phyloP scores from a whole-genome alignment of 2,888 invertebrate genomes.

The Drosophila lacicola region DNA sequence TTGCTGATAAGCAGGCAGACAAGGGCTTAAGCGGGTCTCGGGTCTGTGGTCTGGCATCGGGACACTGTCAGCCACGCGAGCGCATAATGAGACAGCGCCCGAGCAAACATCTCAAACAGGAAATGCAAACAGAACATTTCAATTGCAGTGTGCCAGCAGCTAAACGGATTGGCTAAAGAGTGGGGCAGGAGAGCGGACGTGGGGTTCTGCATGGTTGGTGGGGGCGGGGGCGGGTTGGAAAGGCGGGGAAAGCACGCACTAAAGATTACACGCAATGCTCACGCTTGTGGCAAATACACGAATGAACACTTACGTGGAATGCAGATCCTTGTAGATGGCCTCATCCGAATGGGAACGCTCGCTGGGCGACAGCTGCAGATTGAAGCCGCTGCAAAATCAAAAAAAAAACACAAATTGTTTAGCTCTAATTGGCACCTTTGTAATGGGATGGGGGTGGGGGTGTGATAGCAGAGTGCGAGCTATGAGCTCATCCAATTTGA shows the following conservation, averaged over 20 bases:
- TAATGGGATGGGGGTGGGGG: background rate
- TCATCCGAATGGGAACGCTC: constrained; percentile 91
- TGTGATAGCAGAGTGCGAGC: background rate
- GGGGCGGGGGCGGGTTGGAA: background rate
- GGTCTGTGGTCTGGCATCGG: constrained; percentile 10
- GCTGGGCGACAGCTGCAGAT: constrained; percentile 87
- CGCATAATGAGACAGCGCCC: constrained; percentile 53
- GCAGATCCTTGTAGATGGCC: constrained; percentile 93
- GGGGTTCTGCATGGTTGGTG: background rate
- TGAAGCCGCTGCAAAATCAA: constrained; percentile 89
- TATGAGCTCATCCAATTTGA: background rate
- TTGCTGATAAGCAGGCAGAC: constrained; percentile 59
- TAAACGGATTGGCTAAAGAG: background rate
- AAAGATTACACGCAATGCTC: constrained; percentile 40
- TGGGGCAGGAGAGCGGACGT: background rate
- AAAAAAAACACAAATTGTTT: background rate
- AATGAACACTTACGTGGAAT: constrained; percentile 89
- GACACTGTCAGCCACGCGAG: constrained; percentile 34
- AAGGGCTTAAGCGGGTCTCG: constrained; percentile 57
- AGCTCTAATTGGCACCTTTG: background rate
- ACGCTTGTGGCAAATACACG: background rate
- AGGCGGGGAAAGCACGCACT: constrained; percentile 28
- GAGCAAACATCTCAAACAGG: constrained; percentile 39
- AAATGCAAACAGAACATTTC: constrained; percentile 51
- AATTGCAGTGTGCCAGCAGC: constrained; percentile 12